A percentile compares a stretch with the other conserved stretches of the same genome.
Conservation (phyloP, 23 tunicate species). For the Ciona savignyi region DNA sequence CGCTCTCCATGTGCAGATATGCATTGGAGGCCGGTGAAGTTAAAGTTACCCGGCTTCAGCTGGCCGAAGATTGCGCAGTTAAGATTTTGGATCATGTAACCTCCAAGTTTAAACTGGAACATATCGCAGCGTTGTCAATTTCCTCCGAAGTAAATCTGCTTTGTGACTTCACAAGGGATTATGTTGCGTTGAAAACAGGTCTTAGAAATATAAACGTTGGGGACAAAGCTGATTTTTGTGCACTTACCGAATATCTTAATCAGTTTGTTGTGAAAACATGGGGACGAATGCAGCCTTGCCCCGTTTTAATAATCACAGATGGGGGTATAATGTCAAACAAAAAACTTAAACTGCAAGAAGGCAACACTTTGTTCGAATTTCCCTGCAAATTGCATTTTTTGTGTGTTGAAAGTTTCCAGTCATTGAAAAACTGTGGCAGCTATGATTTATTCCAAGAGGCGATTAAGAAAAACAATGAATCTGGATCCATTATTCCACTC, state of each 20-base stretch:
- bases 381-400: constrained; percentile 30
- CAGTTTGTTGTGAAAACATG: constrained; percentile 33
- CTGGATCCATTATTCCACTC: background rate
- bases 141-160: constrained; percentile 35
- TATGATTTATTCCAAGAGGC: background rate
- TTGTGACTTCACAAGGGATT: constrained; percentile 64
- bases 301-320: constrained; percentile 59
- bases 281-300: constrained; percentile 52
- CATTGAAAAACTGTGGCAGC: constrained; percentile 20
- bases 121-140: constrained; percentile 42
- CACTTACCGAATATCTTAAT: constrained; percentile 8
- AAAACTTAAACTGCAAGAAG: background rate
- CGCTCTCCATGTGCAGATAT: constrained; percentile 48
- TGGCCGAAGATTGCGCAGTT: constrained; percentile 7
- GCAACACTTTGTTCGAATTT: constrained; percentile 19
- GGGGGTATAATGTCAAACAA: constrained; percentile 19
- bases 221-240: constrained; percentile 20
- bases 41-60: constrained; percentile 9
- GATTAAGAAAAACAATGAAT: constrained; percentile 17
- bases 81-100: constrained; percentile 32
- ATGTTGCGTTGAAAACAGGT: constrained; percentile 3
- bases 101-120: constrained; percentile 41
- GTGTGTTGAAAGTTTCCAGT: constrained; percentile 20
- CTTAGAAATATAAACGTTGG: background rate
- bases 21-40: background rate